These are phyloP conservation scores for Tyrannus savana DNA, from an alignment of 2,113 vertebrate species.

Conservation along the genomic window DNA sequence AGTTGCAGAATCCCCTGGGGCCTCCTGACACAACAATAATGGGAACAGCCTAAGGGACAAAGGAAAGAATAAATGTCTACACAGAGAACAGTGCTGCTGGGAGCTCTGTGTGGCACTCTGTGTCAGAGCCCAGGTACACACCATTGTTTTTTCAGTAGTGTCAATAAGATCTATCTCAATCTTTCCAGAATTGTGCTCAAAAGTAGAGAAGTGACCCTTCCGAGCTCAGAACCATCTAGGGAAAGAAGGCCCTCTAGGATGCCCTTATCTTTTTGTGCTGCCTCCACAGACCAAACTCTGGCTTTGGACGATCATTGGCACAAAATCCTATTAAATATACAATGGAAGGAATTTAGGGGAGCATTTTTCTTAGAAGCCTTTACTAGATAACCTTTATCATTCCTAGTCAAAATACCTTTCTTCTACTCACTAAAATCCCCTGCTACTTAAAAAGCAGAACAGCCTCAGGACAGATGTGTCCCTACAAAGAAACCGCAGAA, in stretches of 20 bases:
- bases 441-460: constrained; percentile 35
- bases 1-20: background rate
- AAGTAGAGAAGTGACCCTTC: background rate
- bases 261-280: background rate
- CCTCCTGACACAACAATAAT: background rate
- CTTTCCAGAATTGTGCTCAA: background rate
- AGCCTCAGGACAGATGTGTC: constrained; percentile 28
- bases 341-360: background rate
- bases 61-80: background rate
- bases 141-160: background rate
- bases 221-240: background rate
- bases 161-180: background rate
- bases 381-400: background rate
- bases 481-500: background rate
- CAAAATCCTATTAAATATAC: background rate
- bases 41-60: background rate
- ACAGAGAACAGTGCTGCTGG: background rate
- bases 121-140: background rate
- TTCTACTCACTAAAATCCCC: constrained; percentile 4
- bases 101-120: background rate
- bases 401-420: background rate
- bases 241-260: background rate
- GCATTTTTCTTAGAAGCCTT: background rate
- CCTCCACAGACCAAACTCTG: background rate
- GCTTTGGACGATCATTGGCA: background rate